Evolutionary conservation across 2,888 invertebrate genomes (phyloP).

Genomic region (Caenorhabditis plicata): DNA sequence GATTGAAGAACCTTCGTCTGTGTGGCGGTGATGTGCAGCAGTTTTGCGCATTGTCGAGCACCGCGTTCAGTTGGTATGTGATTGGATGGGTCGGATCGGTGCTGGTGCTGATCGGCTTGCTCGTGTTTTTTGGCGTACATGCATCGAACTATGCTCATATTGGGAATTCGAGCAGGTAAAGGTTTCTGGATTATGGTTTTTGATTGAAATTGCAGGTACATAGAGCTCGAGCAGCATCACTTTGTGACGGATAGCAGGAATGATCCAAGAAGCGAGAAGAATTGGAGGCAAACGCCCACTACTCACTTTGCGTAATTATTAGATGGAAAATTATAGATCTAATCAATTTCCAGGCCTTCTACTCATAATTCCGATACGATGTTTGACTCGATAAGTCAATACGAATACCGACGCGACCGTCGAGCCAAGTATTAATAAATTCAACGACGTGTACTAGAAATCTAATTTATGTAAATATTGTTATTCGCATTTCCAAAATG

Average conservation of each 20-base stretch:
- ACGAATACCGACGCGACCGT: slow-evolving; percentile 36
- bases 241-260: not conserved
- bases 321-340: not conserved
- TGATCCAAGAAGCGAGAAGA: not conserved
- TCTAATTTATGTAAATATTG: not conserved
- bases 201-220: not conserved
- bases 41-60: slow-evolving; percentile 62
- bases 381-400: slow-evolving; percentile 49
- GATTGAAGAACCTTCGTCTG: slow-evolving; percentile 46
- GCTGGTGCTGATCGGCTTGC: slow-evolving; percentile 63
- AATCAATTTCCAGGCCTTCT: not conserved
- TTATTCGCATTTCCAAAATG: not conserved
- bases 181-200: not conserved
- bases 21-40: slow-evolving; percentile 63
- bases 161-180: slow-evolving; percentile 83
- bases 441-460: not conserved
- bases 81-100: slow-evolving; percentile 46
- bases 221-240: slow-evolving; percentile 1
- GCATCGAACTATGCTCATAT: slow-evolving; percentile 94
- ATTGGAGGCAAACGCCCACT: not conserved
- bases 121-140: slow-evolving; percentile 90
- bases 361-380: slow-evolving; percentile 37
- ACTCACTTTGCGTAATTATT: not conserved
- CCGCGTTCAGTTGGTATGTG: slow-evolving; percentile 56
- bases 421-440: slow-evolving; percentile 18